Evolutionary conservation across 2,888 invertebrate species (phyloP), one percentile per base, ranked within the genome.

Genomic region (Prostheceraeus crozeri): DNA sequence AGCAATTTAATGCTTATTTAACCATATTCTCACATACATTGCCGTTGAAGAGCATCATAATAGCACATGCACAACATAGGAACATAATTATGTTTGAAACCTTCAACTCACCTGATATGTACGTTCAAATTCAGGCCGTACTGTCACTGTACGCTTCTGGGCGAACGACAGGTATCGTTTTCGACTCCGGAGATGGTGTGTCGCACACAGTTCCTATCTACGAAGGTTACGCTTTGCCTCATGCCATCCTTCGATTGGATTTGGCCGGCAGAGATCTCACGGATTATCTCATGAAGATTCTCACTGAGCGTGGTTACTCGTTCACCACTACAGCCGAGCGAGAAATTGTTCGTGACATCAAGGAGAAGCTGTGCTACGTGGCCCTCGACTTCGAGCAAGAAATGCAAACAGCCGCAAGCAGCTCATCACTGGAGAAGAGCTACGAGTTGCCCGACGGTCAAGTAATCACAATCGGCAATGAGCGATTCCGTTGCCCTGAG

Each of bases 121-220:
- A 87, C 79, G 88, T 89, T 63, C 87, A 87, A 76, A 88, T 88
- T 81, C 88, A 89, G 79, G 87, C 87, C 67, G 88, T 89, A 65
- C 84, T 89, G 67, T 88, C 88, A 67, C 81, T 89, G 73, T 89
- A 89, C 79, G 89, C 89, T 66, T 88, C 88, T 76, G 89, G 89
- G 73, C 85, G 88, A 80, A 89, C 88, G 80, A 89, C 88, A 68
- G 89, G 88, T 78, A 87, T 89, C 75, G 89, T 89, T 66, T 81
- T 89, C 75, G 89, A 89, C 80, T 86, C 86, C 64, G 89, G 89
- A 69, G 89, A 89, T 80, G 89, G 89, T 79, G 89, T 89, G 56
- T 86, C 87, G 63, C 88, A 89, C 83, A 88, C 87, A 63, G 89
- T 88, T 61, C 88, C 89, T 77, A 89, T 89, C 81, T 89, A 89